Base-by-base conservation (phyloP, 53 echinoderm and acorn worm species). In the Henricia sp. region DNA sequence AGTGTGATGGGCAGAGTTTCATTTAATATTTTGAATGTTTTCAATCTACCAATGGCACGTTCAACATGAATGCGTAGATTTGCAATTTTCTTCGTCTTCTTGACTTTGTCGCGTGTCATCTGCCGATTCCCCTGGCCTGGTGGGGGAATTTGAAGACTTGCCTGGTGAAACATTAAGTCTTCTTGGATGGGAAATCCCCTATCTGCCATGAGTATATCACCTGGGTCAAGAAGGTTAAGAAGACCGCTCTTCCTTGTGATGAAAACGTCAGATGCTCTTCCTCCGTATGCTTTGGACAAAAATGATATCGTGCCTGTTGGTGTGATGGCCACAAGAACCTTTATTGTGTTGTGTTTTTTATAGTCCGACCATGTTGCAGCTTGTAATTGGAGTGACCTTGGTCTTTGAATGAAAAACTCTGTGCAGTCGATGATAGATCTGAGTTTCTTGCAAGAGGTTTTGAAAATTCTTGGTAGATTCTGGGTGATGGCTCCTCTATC, bases 331-430 rank as follows among this genome's bases (percentile, higher is more conserved):
- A 89, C 87, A 16, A 91, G 56, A 52, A 83, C 77, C 57, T 94
- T 94, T 0, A 84, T 52, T 8, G 91, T 89, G 53, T 93, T 88
- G 50, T 91, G 83, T 29, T 86, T 80, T 41, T 91, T 89, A 20
- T 94, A 91, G 25, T 94, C 89, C 0, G 91, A 89, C 91, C 94
- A 91, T 17, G 94, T 94, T 2, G 27, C n/a, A 33, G 89, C 84
- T 62, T 94, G 91, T 4, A 69, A 12, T 28, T 59, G 36, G 1
- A 91, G 83, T 16, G 74, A 39, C 16, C 80, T 41, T 37, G 93
- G 87, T 36, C 84, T 56, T 12, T 86, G 40, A 20, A 94, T 91
- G n/a, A 94, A 94, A 4, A 91, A 50, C 25, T 91, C 89, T 0
- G 95, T 95, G 33, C 90, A 95, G 60, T 92, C 92, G 3, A 90